Evolutionary conservation across 2,113 vertebrate species (phyloP).

Genomic region (Girardinichthys multiradiatus): DNA sequence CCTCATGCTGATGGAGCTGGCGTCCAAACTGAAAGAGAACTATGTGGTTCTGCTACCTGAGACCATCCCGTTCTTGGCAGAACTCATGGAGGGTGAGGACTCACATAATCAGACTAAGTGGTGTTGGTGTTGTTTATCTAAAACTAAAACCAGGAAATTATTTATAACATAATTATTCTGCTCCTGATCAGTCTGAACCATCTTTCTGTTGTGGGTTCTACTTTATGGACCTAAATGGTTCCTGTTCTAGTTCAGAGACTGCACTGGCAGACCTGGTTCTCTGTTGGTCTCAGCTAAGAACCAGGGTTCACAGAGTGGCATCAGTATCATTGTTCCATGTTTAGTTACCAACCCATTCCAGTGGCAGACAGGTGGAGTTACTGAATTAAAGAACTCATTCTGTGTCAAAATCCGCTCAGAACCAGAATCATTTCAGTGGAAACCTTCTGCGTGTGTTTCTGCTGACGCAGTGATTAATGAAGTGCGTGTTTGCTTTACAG

Average conservation of each 20-base stretch:
- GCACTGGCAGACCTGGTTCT: no score
- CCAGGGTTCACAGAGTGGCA: no score
- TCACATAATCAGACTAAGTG: not conserved
- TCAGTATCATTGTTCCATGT: no score
- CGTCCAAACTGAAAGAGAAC: conserved; percentile 91
- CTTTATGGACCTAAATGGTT: no score
- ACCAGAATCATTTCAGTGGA: not conserved
- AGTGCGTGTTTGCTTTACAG: conserved; percentile 72
- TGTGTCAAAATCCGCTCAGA: not conserved
- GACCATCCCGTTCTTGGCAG: conserved; percentile 95
- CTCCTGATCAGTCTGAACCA: no score
- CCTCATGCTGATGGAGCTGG: conserved; percentile 86
- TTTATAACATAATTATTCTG: no score
- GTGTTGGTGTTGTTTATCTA: not conserved
- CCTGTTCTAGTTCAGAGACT: no score
- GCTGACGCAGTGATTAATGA: not conserved
- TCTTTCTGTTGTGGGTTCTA: not conserved
- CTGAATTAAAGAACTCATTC: no score
- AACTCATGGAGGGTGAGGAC: conserved; percentile 95
- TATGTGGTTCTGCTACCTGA: conserved; percentile 93
- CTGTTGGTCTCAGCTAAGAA: no score
- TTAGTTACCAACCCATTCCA: no score
- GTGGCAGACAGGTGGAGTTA: no score
- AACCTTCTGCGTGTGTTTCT: not conserved
- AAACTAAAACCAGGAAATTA: no score